phyloP scores from a whole-genome alignment of 2,888 invertebrate species.

The Acronicta alni region DNA sequence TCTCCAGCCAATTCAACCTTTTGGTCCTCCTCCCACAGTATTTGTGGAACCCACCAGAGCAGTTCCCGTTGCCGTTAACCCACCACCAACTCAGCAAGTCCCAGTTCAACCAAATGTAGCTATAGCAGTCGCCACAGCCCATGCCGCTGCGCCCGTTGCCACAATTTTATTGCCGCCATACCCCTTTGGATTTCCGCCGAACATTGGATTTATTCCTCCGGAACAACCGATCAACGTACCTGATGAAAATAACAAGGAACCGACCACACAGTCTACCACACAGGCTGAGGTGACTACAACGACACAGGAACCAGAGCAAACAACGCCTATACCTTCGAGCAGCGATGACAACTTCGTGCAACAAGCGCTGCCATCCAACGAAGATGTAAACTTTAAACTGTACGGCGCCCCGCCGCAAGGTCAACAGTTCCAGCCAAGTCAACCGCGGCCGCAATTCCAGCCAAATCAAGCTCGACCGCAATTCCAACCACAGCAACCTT shows the following conservation, averaged over 20 bases:
- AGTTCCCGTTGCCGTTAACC: slow-evolving; percentile 45
- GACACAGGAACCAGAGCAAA: slow-evolving; percentile 66
- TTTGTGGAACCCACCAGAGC: slow-evolving; percentile 49
- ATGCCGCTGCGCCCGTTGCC: slow-evolving; percentile 82
- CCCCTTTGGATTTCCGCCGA: slow-evolving; percentile 80
- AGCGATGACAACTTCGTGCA: slow-evolving; percentile 76
- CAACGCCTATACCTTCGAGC: slow-evolving; percentile 74
- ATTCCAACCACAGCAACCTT: slow-evolving; percentile 33
- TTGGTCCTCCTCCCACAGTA: slow-evolving; percentile 58
- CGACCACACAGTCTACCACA: slow-evolving; percentile 72
- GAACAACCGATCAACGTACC: slow-evolving; percentile 66
- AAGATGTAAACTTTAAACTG: slow-evolving; percentile 75
- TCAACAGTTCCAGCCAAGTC: slow-evolving; percentile 36
- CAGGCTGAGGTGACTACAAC: slow-evolving; percentile 68
- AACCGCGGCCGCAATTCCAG: slow-evolving; percentile 44
- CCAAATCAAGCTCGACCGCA: slow-evolving; percentile 39
- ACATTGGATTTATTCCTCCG: slow-evolving; percentile 73
- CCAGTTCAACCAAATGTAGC: slow-evolving; percentile 78
- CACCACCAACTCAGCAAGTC: slow-evolving; percentile 55
- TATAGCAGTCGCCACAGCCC: slow-evolving; percentile 82
- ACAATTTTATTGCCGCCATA: slow-evolving; percentile 83
- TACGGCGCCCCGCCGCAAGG: slow-evolving; percentile 60
- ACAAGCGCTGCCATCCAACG: slow-evolving; percentile 77
- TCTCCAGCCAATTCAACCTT: slow-evolving; percentile 55
- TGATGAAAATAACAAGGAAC: slow-evolving; percentile 68